These are phyloP conservation scores for Gryon sp. DNA, from an alignment of 1,140 invertebrate species.

Conservation along the genomic window DNA sequence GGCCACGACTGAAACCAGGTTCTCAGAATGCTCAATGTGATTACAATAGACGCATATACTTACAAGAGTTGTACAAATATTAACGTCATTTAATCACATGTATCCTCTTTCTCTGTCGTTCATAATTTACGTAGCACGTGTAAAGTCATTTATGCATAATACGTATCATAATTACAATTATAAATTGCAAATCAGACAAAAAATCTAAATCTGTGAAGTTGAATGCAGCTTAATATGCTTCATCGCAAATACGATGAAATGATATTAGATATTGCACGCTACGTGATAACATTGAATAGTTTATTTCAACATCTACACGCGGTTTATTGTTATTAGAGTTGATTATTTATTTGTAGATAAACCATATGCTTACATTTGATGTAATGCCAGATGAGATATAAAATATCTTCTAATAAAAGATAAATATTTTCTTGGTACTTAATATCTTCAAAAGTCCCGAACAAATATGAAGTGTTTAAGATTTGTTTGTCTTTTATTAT, in stretches of 20 bases:
- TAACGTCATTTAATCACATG: conserved; percentile 47
- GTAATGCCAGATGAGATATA: background rate
- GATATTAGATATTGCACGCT: background rate
- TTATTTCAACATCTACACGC: conserved; percentile 17
- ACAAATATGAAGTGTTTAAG: too few relatives aligned
- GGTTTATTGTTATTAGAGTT: conserved; percentile 17
- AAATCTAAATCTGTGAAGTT: conserved; percentile 7
- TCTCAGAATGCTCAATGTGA: conserved; percentile 27
- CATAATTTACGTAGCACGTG: conserved; percentile 1
- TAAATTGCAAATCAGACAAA: conserved; percentile 32
- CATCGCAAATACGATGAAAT: conserved; percentile 4
- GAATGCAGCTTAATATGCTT: conserved; percentile 5
- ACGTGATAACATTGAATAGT: conserved; percentile 8
- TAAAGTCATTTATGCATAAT: conserved; percentile 29
- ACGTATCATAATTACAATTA: conserved; percentile 29
- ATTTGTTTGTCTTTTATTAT: conserved; percentile 1
- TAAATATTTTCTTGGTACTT: conserved; percentile 7
- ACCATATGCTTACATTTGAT: background rate
- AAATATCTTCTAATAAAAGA: too few relatives aligned
- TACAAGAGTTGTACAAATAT: too few relatives aligned
- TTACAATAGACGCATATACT: too few relatives aligned
- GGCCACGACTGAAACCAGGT: too few relatives aligned
- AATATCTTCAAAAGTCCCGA: too few relatives aligned
- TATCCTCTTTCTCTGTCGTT: conserved; percentile 10
- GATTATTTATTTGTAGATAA: conserved; percentile 31